phyloP scores from a whole-genome alignment of 2,797 vertebrate species.

The Sebastiscus tertius region DNA sequence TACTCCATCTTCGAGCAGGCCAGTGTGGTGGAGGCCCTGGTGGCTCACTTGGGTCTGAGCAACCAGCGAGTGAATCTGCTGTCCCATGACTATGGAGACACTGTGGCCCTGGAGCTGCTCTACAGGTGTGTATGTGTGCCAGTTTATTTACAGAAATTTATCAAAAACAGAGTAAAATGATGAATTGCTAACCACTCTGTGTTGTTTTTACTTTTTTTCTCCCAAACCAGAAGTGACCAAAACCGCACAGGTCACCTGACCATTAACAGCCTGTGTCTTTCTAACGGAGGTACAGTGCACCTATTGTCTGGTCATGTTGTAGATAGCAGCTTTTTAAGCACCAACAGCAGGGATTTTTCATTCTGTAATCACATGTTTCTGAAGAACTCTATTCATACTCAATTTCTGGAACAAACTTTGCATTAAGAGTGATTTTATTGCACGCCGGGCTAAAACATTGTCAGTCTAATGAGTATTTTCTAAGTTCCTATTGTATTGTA shows the following conservation, averaged over 20 bases:
- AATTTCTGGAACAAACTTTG: not conserved
- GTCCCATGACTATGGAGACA: constrained; percentile 95
- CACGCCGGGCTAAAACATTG: not conserved
- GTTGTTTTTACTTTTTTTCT: not conserved
- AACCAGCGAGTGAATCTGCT: constrained; percentile 90
- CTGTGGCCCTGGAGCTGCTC: constrained; percentile 94
- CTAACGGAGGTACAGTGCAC: constrained; percentile 90
- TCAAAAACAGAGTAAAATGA: not conserved
- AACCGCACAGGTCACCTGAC: constrained; percentile 89
- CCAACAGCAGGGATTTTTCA: not conserved
- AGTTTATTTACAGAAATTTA: not conserved
- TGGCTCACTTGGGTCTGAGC: constrained; percentile 86
- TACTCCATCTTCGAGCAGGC: constrained; percentile 98
- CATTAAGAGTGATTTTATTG: not conserved
- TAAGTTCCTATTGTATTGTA: not conserved
- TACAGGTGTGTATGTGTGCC: constrained; percentile 80
- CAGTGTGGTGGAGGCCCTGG: constrained; percentile 89
- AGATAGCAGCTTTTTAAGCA: not conserved
- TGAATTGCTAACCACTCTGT: not conserved
- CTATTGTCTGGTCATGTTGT: not conserved
- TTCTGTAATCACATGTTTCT: not conserved
- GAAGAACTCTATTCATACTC: not conserved
- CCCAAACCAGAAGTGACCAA: constrained; percentile 87
- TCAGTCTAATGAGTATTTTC: not conserved
- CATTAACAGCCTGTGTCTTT: constrained; percentile 95